Evolutionary conservation across 1,140 invertebrate species (phyloP).

Genomic region (Rhagoletis zephyria): DNA sequence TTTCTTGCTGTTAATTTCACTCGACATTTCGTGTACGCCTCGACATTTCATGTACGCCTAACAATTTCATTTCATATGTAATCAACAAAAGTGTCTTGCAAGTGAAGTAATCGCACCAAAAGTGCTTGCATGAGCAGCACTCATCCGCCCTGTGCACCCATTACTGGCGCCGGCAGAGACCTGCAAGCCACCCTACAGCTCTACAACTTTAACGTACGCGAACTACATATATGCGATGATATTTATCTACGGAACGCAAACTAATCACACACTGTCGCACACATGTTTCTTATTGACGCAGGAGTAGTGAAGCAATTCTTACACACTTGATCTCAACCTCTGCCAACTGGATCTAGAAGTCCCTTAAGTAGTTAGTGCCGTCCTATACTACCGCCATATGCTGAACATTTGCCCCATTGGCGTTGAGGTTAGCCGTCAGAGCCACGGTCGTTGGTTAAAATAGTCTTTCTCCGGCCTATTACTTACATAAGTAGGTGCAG

Average conservation of each 20-base stretch:
- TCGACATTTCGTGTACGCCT: neutral
- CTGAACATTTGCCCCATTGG: neutral
- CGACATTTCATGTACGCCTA: neutral
- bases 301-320: neutral
- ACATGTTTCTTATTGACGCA: neutral
- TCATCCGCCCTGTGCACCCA: neutral
- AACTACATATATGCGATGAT: too few species aligned
- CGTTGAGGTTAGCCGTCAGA: neutral
- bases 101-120: neutral
- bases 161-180: neutral
- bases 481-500: neutral
- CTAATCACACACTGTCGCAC: neutral
- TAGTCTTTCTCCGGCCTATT: neutral
- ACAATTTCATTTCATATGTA: conserved; percentile 5
- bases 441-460: neutral
- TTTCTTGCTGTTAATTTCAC: too few species aligned
- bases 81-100: neutral
- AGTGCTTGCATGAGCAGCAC: neutral
- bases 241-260: too few species aligned
- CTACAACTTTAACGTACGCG: neutral
- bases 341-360: neutral
- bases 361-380: neutral
- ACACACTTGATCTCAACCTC: neutral
- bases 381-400: neutral
- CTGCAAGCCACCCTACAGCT: neutral